Percentiles rank a stretch among this genome's conserved stretches.
These are phyloP conservation scores for Phodopus roborovskii DNA, from an alignment of 2,113 vertebrate genomes.

Conservation along the genomic window DNA sequence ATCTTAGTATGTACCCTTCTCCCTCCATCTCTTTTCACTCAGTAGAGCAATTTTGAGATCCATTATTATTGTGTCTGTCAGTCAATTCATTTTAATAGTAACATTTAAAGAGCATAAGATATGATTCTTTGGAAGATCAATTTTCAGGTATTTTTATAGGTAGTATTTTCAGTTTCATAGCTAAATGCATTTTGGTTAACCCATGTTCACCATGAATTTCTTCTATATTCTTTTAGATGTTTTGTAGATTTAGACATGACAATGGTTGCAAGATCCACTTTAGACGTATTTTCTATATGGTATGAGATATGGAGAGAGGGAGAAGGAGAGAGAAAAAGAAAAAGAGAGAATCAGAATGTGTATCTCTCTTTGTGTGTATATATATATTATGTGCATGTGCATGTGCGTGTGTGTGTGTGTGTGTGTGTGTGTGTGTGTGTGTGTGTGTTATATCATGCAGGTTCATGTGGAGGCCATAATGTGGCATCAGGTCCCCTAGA, in stretches of 20 bases:
- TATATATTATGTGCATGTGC: no score
- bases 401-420: background rate
- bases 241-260: background rate
- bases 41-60: background rate
- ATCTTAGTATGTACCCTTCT: background rate
- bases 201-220: background rate
- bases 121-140: background rate
- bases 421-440: background rate
- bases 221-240: background rate
- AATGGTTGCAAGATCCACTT: background rate
- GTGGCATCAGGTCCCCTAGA: background rate
- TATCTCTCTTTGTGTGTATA: no score
- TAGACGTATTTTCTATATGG: background rate
- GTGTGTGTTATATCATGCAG: no score
- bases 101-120: background rate
- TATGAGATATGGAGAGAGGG: background rate
- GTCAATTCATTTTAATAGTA: background rate
- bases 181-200: background rate
- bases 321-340: background rate
- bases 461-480: background rate
- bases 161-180: background rate
- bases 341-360: background rate
- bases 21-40: background rate
- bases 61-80: background rate
- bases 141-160: background rate